Evolutionary conservation across 2,797 vertebrate genomes (phyloP), one percentile per base, ranked within the genome.

Genomic region (Halcyon smyrnensis): DNA sequence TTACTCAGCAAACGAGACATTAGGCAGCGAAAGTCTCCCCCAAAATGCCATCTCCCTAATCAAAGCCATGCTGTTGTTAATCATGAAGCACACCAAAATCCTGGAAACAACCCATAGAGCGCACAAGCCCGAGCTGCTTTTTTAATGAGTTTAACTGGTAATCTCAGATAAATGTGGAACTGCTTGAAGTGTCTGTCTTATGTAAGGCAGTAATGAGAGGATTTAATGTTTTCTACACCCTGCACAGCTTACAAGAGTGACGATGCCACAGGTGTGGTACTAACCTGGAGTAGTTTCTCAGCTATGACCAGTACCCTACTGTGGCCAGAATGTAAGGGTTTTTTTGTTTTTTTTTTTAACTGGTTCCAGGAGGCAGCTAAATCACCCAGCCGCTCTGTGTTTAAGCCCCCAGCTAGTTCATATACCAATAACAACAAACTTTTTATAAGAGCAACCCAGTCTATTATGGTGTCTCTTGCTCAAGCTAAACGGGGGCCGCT

Each of bases 351-450:
- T 51, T 53, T 54, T 59, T 56, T 32, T 25, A 98, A 98, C 97
- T 97, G 97, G 97, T 98, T 98, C 97, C 98, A 98, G 97, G 97
- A 98, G 97, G 91, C 97, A 97, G 96, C 96, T 97, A 97, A 98
- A 98, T 98, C 97, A 97, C 95, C 97, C 97, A 97, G 94, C 97
- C 97, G 97, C 98, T 97, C 97, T 97, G 95, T 91, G 96, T 97
- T 97, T 91, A 97, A 98, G 95, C 95, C 97, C 96, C 97, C 96
- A 98, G 97, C 97, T 91, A 97, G 97, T 97, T 98, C 97, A 96
- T 95, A 97, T 79, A 97, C 97, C 98, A 97, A 97, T 98, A 98
- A 98, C 97, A 98, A 98, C 98, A 98, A 98, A 98, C 96, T 97
- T 98, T 94, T 96, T 91, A 70, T 96, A 97, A 97, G 87, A 96